These are phyloP conservation scores for Parazoanthus atlanticus DNA, from an alignment of 92 coral and sea anemone genomes.

Conservation along the genomic window DNA sequence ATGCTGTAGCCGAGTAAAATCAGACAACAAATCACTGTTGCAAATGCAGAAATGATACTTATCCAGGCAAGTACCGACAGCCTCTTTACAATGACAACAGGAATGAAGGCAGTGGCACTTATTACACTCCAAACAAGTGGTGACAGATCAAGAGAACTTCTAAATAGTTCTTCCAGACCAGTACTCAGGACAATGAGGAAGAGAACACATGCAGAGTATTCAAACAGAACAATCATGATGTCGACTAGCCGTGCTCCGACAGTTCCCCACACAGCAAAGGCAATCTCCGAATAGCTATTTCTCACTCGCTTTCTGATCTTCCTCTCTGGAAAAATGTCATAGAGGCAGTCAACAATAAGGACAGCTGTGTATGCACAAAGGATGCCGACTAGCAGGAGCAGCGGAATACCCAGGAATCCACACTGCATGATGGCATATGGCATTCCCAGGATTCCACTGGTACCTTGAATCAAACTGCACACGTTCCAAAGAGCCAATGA, in stretches of 20 bases:
- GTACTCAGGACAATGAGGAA: slow-evolving; percentile 67
- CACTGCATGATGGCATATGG: slow-evolving; percentile 79
- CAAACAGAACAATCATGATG: slow-evolving; percentile 64
- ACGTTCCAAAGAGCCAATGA: slow-evolving; percentile 79
- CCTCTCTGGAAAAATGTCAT: slow-evolving; percentile 80
- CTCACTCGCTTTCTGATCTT: slow-evolving; percentile 80
- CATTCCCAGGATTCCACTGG: slow-evolving; percentile 72
- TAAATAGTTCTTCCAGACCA: slow-evolving; percentile 61
- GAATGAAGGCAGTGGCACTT: slow-evolving; percentile 59
- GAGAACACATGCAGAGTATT: slow-evolving; percentile 66
- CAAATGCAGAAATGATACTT: slow-evolving; percentile 73
- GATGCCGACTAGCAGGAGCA: slow-evolving; percentile 63
- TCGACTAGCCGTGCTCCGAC: slow-evolving; percentile 77
- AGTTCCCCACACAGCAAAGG: slow-evolving; percentile 85
- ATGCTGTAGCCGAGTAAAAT: slow-evolving; percentile 66
- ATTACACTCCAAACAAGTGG: slow-evolving; percentile 69
- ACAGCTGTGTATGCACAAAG: slow-evolving; percentile 64
- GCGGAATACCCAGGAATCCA: slow-evolving; percentile 65
- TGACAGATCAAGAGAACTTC: slow-evolving; percentile 25
- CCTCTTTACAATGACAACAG: slow-evolving; percentile 61
- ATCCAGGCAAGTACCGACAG: slow-evolving; percentile 83
- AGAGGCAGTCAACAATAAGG: slow-evolving; percentile 72
- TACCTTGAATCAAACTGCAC: slow-evolving; percentile 73
- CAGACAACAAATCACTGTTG: slow-evolving; percentile 60
- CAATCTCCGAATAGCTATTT: slow-evolving; percentile 81